Evolutionary conservation across 2,888 invertebrate genomes (phyloP).

Genomic region (Eutolmus rufibarbis): DNA sequence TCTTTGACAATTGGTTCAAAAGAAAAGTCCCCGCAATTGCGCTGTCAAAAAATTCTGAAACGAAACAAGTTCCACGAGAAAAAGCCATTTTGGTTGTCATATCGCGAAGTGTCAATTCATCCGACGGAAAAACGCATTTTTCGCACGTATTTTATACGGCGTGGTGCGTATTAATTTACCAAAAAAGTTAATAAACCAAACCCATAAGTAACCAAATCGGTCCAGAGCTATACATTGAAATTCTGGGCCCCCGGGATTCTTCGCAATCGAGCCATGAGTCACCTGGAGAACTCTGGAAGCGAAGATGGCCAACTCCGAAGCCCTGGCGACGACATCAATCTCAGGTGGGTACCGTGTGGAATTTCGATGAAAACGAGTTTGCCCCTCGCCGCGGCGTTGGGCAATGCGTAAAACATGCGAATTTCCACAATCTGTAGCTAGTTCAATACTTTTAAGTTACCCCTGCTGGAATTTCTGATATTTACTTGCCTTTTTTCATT

Average conservation of each 20-base stretch:
- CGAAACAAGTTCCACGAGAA: not conserved
- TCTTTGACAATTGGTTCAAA: not conserved
- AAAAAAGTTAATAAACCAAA: not conserved
- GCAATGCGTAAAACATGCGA: constrained; percentile 5
- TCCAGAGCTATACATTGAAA: not conserved
- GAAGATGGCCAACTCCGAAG: constrained; percentile 87
- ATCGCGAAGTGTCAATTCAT: not conserved
- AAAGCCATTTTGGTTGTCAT: constrained; percentile 6
- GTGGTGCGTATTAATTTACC: not conserved
- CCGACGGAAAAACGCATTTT: constrained; percentile 1
- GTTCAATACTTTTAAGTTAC: constrained; percentile 44
- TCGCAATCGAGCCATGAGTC: constrained; percentile 46
- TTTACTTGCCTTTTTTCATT: constrained; percentile 63
- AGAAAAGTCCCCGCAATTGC: not conserved
- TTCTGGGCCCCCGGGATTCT: not conserved
- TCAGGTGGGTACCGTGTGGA: constrained; percentile 61
- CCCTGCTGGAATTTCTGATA: constrained; percentile 56
- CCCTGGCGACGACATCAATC: constrained; percentile 68
- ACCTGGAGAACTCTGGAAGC: constrained; percentile 64
- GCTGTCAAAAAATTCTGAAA: not conserved
- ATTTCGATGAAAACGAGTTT: constrained; percentile 29
- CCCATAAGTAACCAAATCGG: not conserved
- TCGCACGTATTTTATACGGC: not conserved
- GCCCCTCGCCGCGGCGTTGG: not conserved
- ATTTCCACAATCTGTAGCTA: not conserved